Conservation (phyloP, 1,140 invertebrate genomes). For the Stratiolaelaps scimitus region DNA sequence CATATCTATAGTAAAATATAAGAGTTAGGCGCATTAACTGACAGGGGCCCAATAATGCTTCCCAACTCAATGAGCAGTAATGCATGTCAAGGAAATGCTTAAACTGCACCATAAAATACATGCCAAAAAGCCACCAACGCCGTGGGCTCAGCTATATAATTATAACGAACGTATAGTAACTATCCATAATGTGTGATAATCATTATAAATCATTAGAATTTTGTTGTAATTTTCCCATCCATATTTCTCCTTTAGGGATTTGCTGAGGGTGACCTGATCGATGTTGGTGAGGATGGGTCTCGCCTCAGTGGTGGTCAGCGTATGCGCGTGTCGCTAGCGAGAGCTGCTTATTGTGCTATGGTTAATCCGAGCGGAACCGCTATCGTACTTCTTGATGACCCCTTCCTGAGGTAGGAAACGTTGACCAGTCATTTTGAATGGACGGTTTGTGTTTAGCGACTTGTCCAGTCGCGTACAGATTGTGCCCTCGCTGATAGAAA, state of each 20-base stretch:
- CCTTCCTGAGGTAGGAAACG: constrained; percentile 51
- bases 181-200: not conserved
- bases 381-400: constrained; percentile 83
- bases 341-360: constrained; percentile 42
- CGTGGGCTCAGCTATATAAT: no score
- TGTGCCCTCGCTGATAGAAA: no score
- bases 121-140: no score
- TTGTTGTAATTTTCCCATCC: not conserved
- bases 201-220: not conserved
- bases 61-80: no score
- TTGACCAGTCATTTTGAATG: no score
- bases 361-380: constrained; percentile 42
- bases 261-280: constrained; percentile 44
- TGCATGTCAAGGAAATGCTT: no score
- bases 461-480: no score
- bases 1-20: no score
- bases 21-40: no score
- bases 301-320: constrained; percentile 44
- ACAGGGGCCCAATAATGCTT: no score
- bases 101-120: no score
- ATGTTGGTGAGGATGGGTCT: constrained; percentile 47
- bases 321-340: constrained; percentile 43
- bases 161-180: not conserved
- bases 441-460: no score
- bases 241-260: constrained; percentile 34